Conservation (phyloP, 2,797 vertebrate genomes). For the Danionella dracula region DNA sequence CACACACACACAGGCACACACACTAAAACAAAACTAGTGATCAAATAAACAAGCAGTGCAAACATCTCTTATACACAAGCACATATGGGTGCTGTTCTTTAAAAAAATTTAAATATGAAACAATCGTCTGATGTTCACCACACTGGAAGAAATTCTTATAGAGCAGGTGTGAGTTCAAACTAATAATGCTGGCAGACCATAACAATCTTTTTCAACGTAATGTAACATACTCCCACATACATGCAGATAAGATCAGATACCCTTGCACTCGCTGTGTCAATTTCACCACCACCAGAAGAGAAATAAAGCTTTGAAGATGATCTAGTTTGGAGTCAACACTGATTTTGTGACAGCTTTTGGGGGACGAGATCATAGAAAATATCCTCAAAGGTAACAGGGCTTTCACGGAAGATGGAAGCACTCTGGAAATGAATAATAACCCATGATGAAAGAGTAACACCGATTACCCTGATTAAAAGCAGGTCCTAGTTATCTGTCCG, state of each 20-base stretch:
- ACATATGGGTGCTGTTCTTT: too few relatives aligned
- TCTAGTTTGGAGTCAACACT: conserved; percentile 13
- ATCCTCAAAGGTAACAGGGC: conserved; percentile 12
- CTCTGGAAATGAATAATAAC: conserved; percentile 11
- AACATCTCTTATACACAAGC: background rate
- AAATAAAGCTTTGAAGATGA: conserved; percentile 15
- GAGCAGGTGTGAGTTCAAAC: conserved; percentile 30
- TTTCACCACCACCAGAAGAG: conserved; percentile 3
- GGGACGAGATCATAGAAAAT: conserved; percentile 25
- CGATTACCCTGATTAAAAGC: conserved; percentile 11
- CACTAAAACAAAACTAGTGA: too few relatives aligned
- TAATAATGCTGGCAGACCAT: conserved; percentile 8
- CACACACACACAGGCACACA: background rate
- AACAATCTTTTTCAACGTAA: conserved; percentile 13
- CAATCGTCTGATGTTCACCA: background rate
- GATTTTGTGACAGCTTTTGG: background rate
- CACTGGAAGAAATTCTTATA: background rate
- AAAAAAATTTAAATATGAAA: too few relatives aligned
- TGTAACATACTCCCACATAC: conserved; percentile 1
- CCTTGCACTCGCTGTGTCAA: conserved; percentile 12
- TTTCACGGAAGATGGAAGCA: conserved; percentile 3
- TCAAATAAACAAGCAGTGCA: too few relatives aligned
- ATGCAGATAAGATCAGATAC: conserved; percentile 37
- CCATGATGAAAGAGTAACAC: conserved; percentile 17
- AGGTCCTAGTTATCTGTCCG: conserved; percentile 1